Percentiles rank a stretch among this genome's conserved stretches.
These are phyloP conservation scores for Drosophila ironensis DNA, from an alignment of 1,140 invertebrate species.

Conservation along the genomic window DNA sequence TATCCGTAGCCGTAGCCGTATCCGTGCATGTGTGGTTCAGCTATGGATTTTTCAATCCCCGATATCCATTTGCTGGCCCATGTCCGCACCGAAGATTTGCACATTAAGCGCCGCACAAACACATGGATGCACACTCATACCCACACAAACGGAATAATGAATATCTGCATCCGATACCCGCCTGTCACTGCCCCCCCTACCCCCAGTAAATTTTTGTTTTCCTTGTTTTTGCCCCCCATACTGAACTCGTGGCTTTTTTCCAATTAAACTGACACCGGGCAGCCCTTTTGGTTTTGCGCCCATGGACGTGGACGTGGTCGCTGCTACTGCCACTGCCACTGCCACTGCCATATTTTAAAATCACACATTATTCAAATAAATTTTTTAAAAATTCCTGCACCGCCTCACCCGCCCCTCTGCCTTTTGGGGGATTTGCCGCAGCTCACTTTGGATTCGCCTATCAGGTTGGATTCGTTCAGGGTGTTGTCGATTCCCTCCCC, in stretches of 20 bases:
- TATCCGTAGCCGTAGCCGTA: constrained; percentile 38
- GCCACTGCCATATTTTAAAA: constrained; percentile 64
- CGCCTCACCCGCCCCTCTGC: neutral
- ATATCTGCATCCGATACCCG: constrained; percentile 63
- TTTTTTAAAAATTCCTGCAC: constrained; percentile 65
- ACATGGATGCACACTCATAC: constrained; percentile 21
- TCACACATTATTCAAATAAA: constrained; percentile 80
- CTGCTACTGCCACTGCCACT: neutral
- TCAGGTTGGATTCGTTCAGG: constrained; percentile 4
- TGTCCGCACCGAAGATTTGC: constrained; percentile 79
- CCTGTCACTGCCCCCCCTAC: constrained; percentile 7
- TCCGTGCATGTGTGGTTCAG: constrained; percentile 72
- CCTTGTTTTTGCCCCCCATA: constrained; percentile 22
- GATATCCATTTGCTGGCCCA: constrained; percentile 74
- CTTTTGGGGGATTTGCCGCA: constrained; percentile 38
- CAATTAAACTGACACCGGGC: constrained; percentile 71
- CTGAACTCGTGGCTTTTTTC: constrained; percentile 53
- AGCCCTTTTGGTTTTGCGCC: constrained; percentile 30
- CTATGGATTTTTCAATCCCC: constrained; percentile 81
- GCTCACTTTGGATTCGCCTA: constrained; percentile 8
- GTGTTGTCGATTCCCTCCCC: constrained; percentile 8
- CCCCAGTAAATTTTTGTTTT: constrained; percentile 44
- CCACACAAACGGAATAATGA: constrained; percentile 76
- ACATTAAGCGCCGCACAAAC: constrained; percentile 67
- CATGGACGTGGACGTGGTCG: constrained; percentile 37